These are phyloP conservation scores for Buathra laborator DNA, from an alignment of 2,888 invertebrate species.

Conservation along the genomic window DNA sequence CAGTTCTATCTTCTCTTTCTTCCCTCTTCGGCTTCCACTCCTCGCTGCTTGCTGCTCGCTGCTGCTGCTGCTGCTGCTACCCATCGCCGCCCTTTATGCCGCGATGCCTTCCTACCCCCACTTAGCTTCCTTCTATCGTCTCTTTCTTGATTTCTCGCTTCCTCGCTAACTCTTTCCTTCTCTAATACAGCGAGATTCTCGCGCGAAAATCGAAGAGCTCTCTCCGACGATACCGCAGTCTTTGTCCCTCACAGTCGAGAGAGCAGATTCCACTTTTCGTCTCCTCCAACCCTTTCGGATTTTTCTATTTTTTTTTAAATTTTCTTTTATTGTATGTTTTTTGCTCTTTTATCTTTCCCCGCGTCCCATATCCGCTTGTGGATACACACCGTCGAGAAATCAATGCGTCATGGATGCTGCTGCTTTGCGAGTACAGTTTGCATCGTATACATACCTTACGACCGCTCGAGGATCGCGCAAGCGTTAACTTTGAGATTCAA, in stretches of 20 bases:
- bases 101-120: conserved; percentile 68
- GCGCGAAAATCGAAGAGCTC: not conserved
- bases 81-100: conserved; percentile 61
- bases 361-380: conserved; percentile 61
- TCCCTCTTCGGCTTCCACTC: conserved; percentile 64
- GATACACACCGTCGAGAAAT: conserved; percentile 50
- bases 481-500: not conserved
- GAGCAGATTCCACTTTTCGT: conserved; percentile 32
- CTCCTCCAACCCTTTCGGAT: conserved; percentile 17
- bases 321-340: not conserved
- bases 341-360: not conserved
- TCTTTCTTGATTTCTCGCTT: conserved; percentile 46
- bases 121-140: conserved; percentile 54
- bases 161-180: conserved; percentile 35
- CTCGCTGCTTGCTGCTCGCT: conserved; percentile 60
- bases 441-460: not conserved
- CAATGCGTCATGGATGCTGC: conserved; percentile 42
- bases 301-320: conserved; percentile 1
- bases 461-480: not conserved
- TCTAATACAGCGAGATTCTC: conserved; percentile 2
- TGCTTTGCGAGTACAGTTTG: not conserved
- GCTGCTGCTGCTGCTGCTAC: conserved; percentile 52
- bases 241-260: conserved; percentile 33
- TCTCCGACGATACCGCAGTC: conserved; percentile 9
- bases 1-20: conserved; percentile 29